A percentile compares a stretch with the other conserved stretches of the same genome.
Evolutionary conservation across 2,113 vertebrate genomes (phyloP).

Genomic region (Spilogale gracilis): DNA sequence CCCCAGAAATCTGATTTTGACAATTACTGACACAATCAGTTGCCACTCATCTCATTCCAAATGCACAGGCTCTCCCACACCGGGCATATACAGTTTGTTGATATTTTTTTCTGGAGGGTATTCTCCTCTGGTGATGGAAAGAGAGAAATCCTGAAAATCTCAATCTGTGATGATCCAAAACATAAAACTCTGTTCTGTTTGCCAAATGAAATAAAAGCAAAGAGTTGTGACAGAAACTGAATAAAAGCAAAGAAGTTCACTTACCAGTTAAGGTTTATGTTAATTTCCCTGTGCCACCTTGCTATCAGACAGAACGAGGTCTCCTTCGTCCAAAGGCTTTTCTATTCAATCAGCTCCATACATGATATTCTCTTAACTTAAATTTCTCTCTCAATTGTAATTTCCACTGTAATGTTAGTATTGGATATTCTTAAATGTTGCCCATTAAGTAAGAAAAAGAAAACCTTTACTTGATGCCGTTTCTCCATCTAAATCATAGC

Average conservation of each 20-base stretch:
- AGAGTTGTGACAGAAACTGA: background rate
- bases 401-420: background rate
- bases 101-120: background rate
- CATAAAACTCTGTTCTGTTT: background rate
- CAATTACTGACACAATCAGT: conserved; percentile 31
- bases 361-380: background rate
- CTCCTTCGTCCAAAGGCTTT: background rate
- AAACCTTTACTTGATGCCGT: background rate
- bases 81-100: background rate
- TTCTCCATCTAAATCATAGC: background rate
- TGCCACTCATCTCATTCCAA: background rate
- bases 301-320: background rate
- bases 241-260: background rate
- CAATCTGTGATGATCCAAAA: background rate
- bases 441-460: background rate
- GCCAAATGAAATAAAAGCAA: background rate
- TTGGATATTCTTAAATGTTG: background rate
- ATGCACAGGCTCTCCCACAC: background rate
- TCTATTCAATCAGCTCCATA: background rate
- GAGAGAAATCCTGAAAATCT: background rate
- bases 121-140: background rate
- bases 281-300: background rate
- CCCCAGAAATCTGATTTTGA: conserved; percentile 41
- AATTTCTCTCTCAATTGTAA: background rate
- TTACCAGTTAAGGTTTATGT: background rate